phyloP scores from a whole-genome alignment of 2,113 vertebrate genomes.

The Periophthalmodon schlosseri region DNA sequence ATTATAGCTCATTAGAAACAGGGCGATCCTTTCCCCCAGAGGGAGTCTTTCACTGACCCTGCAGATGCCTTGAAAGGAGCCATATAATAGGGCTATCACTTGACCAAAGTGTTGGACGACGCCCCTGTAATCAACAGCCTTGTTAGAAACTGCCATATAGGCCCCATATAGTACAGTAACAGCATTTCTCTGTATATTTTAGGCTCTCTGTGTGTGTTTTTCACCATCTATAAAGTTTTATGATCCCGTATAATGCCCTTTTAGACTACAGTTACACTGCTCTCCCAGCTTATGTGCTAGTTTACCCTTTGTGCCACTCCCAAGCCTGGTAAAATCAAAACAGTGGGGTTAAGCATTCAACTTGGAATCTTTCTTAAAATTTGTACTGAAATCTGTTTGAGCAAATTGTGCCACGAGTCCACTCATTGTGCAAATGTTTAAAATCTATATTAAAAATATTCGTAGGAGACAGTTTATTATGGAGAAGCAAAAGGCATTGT shows the following conservation, averaged over 20 bases:
- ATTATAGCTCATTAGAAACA: constrained; percentile 73
- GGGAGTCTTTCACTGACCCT: constrained; percentile 59
- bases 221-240: constrained; percentile 44
- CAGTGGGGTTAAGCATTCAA: not conserved
- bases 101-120: constrained; percentile 68
- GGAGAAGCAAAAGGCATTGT: not conserved
- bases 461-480: not conserved
- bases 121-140: constrained; percentile 72
- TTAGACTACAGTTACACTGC: constrained; percentile 12
- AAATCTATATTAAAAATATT: not conserved
- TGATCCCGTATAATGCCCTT: constrained; percentile 33
- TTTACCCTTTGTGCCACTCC: not conserved
- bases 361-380: not conserved
- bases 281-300: not conserved
- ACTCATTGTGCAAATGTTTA: not conserved
- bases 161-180: constrained; percentile 49
- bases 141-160: constrained; percentile 66
- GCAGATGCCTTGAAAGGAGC: constrained; percentile 65
- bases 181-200: constrained; percentile 34
- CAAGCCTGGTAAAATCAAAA: not conserved
- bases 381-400: not conserved
- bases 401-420: not conserved
- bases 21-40: constrained; percentile 59
- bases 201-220: constrained; percentile 25
- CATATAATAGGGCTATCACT: constrained; percentile 70